Evolutionary conservation across 2,888 invertebrate species (phyloP).

Genomic region (Amphipyra tragopoginis): DNA sequence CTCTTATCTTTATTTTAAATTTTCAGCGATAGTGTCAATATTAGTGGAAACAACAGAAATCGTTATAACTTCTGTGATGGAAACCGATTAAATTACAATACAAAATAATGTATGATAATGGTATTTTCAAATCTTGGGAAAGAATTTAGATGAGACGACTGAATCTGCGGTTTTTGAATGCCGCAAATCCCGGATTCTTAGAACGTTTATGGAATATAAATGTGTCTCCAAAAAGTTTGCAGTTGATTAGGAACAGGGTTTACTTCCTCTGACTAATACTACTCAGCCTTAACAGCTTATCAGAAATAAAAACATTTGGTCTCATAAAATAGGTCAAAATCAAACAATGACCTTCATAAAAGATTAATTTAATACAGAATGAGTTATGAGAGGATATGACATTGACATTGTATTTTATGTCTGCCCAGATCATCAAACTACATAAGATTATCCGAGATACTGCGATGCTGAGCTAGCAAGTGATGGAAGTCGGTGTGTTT

Average conservation of each 20-base stretch:
- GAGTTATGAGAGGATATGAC: conserved; percentile 27
- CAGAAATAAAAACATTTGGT: conserved; percentile 2
- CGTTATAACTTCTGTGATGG: too few relatives aligned
- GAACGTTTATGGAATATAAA: conserved; percentile 34
- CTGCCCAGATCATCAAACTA: conserved; percentile 26
- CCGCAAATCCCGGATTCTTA: conserved; percentile 23
- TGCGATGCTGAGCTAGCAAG: neutral
- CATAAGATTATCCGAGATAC: conserved; percentile 24
- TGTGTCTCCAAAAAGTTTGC: conserved; percentile 3
- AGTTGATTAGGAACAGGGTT: neutral
- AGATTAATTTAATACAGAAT: conserved; percentile 45
- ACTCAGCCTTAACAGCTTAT: conserved; percentile 16
- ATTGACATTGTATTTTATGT: conserved; percentile 40
- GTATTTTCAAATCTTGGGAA: neutral
- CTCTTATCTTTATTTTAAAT: conserved; percentile 4
- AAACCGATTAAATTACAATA: too few relatives aligned
- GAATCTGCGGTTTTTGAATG: conserved; percentile 4
- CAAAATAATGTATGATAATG: too few relatives aligned
- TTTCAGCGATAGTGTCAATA: neutral
- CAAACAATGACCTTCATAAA: conserved; percentile 40
- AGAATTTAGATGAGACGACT: neutral
- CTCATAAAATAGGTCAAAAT: neutral
- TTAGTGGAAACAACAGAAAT: neutral
- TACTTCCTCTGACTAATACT: neutral
- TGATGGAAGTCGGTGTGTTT: conserved; percentile 7